Percentiles rank a stretch among this genome's conserved stretches.
phyloP scores from a whole-genome alignment of 2,888 invertebrate species.

The Drosophila subquinaria region DNA sequence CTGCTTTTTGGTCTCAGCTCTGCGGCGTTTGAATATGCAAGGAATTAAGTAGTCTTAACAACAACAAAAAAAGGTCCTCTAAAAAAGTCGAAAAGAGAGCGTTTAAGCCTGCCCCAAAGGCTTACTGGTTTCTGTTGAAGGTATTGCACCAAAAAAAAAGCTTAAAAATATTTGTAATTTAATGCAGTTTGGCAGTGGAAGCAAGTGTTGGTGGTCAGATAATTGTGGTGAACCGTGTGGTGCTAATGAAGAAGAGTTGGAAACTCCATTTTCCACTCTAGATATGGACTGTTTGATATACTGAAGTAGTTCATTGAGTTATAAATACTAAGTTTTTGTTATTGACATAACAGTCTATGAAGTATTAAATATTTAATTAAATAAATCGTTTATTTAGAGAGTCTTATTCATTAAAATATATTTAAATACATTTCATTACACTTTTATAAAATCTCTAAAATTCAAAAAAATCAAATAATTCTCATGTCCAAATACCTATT shows the following conservation, averaged over 20 bases:
- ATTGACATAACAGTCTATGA: too few species aligned
- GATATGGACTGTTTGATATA: too few species aligned
- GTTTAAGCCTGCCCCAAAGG: constrained; percentile 48
- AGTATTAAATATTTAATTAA: background rate
- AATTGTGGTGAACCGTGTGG: constrained; percentile 41
- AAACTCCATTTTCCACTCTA: constrained; percentile 19
- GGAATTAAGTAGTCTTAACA: constrained; percentile 71
- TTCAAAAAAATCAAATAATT: background rate
- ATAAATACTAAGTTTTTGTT: too few species aligned
- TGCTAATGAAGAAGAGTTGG: background rate
- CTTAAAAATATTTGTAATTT: constrained; percentile 58
- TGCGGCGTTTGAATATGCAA: constrained; percentile 64
- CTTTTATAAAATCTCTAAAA: background rate
- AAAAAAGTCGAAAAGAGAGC: constrained; percentile 7
- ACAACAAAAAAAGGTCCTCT: constrained; percentile 13
- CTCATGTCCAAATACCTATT: background rate
- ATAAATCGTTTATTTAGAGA: too few species aligned
- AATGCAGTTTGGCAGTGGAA: constrained; percentile 43
- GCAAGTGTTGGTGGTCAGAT: constrained; percentile 51
- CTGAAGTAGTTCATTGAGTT: too few species aligned
- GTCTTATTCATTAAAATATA: too few species aligned
- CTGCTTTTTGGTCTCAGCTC: constrained; percentile 62
- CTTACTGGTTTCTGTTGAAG: constrained; percentile 20
- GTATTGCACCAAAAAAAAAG: constrained; percentile 23
- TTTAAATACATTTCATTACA: too few species aligned